phyloP scores from a whole-genome alignment of 2,888 invertebrate genomes.

The Drosophila ezoana region DNA sequence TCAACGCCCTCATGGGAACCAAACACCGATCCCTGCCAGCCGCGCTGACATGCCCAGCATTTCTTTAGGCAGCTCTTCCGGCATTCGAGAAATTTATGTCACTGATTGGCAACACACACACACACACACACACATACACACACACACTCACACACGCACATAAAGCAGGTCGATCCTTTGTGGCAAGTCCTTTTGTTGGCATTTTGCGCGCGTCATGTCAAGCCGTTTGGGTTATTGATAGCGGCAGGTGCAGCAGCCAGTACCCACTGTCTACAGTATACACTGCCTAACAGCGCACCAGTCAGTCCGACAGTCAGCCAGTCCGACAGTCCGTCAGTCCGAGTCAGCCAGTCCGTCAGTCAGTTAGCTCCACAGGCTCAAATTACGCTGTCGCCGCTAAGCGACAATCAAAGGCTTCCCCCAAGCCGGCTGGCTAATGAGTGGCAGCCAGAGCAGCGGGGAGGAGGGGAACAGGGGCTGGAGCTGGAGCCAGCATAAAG shows the following conservation, averaged over 20 bases:
- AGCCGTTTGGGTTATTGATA: slow-evolving; percentile 69
- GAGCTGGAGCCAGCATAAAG: slow-evolving; percentile 1
- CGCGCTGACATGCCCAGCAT: slow-evolving; percentile 15
- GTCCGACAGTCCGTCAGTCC: slow-evolving; percentile 1
- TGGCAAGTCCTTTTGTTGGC: slow-evolving; percentile 56
- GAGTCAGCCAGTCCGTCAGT: neutral
- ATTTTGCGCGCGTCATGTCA: slow-evolving; percentile 60
- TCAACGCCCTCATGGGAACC: slow-evolving; percentile 80
- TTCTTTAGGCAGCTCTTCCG: slow-evolving; percentile 60
- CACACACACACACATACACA: slow-evolving; percentile 6
- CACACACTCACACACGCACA: neutral
- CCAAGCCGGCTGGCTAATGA: slow-evolving; percentile 42
- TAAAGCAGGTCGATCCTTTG: slow-evolving; percentile 43
- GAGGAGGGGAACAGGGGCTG: neutral
- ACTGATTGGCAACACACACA: slow-evolving; percentile 68
- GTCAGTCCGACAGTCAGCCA: neutral
- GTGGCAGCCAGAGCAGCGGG: slow-evolving; percentile 17
- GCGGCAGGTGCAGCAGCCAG: slow-evolving; percentile 53
- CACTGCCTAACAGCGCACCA: slow-evolving; percentile 17
- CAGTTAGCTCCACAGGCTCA: slow-evolving; percentile 35
- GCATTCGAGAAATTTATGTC: slow-evolving; percentile 71
- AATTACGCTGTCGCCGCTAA: slow-evolving; percentile 50
- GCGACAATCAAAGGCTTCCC: slow-evolving; percentile 62
- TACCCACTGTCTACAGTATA: slow-evolving; percentile 5
- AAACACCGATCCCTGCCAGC: slow-evolving; percentile 39